phyloP scores from a whole-genome alignment of 2,888 invertebrate genomes.

The Volucella inflata region DNA sequence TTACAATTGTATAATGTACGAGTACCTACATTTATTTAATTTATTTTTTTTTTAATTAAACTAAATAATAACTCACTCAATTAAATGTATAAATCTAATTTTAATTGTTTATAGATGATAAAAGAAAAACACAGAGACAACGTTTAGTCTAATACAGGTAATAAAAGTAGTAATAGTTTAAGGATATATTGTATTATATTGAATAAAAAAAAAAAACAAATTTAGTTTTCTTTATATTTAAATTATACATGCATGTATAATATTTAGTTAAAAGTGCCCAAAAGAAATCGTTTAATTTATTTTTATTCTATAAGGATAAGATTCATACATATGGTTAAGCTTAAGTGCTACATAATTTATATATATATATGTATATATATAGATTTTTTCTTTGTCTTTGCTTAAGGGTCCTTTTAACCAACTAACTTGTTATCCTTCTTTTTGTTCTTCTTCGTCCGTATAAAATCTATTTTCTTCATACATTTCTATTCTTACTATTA shows the following conservation, averaged over 20 bases:
- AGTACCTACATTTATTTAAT: conserved; percentile 9
- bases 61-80: conserved; percentile 74
- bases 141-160: conserved; percentile 75
- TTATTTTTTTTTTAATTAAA: conserved; percentile 47
- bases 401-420: conserved; percentile 72
- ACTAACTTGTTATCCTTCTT: conserved; percentile 56
- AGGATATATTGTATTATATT: conserved; percentile 16
- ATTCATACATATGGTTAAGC: conserved; percentile 44
- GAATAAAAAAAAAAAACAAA: neutral
- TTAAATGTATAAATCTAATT: conserved; percentile 66
- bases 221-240: neutral
- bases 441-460: conserved; percentile 15
- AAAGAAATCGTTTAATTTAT: conserved; percentile 30
- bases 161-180: conserved; percentile 63
- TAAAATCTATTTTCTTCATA: conserved; percentile 44
- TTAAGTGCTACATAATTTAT: conserved; percentile 31
- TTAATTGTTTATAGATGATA: conserved; percentile 50
- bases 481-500: conserved; percentile 45
- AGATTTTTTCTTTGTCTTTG: conserved; percentile 12
- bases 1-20: conserved; percentile 16
- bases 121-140: conserved; percentile 67
- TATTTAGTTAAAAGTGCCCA: conserved; percentile 30
- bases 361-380: conserved; percentile 4
- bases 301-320: conserved; percentile 6
- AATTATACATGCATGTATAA: conserved; percentile 14